Conservation (phyloP, 2,888 invertebrate species). For the Megaustenia siamemsis region DNA sequence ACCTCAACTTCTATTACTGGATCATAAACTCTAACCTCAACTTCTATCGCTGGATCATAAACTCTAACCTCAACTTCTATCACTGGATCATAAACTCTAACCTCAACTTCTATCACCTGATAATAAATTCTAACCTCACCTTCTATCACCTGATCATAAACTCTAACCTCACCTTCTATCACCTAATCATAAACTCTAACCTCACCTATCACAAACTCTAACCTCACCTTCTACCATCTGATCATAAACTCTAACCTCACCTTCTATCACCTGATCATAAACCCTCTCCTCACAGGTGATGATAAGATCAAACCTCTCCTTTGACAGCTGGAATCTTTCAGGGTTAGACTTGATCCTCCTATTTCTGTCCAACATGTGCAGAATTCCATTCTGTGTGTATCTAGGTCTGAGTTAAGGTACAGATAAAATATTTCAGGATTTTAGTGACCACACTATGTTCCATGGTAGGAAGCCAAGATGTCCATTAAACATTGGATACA, state of each 20-base stretch:
- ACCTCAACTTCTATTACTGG: no score
- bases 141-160: neutral
- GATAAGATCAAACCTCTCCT: conserved; percentile 95
- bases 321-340: conserved; percentile 94
- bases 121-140: no score
- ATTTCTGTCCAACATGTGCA: conserved; percentile 99
- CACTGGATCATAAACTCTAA: no score
- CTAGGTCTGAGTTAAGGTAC: conserved; percentile 63
- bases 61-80: neutral
- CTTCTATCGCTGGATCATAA: no score
- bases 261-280: conserved; percentile 98
- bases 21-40: no score
- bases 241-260: conserved; percentile 80
- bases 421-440: no score
- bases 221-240: neutral
- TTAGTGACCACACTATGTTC: no score
- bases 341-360: conserved; percentile 95
- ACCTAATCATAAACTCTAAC: neutral
- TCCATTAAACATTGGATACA: no score
- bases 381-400: conserved; percentile 97
- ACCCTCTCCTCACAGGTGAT: conserved; percentile 99
- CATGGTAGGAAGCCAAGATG: no score
- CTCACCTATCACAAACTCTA: no score
- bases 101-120: no score
- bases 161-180: neutral